Conservation (phyloP, 2,113 vertebrate genomes). For the Stigmatopora nigra region DNA sequence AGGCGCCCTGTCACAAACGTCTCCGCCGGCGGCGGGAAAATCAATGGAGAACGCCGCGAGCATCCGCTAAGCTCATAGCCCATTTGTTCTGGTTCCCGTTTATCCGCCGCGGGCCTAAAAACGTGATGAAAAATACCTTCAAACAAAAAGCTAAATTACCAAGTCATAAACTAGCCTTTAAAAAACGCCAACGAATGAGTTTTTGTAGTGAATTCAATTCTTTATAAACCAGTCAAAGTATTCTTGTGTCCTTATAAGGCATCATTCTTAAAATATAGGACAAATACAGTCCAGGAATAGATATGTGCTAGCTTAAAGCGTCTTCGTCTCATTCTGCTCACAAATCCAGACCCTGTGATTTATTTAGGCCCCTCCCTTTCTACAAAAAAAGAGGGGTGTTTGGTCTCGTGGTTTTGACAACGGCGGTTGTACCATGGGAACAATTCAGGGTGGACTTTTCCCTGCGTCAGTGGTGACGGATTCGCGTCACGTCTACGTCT, state of each 20-base stretch:
- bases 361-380: slow-evolving; percentile 34
- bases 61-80: slow-evolving; percentile 60
- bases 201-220: background rate
- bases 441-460: slow-evolving; percentile 31
- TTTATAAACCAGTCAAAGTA: slow-evolving; percentile 11
- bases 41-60: slow-evolving; percentile 52
- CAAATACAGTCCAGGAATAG: slow-evolving; percentile 53
- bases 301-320: slow-evolving; percentile 43
- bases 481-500: slow-evolving; percentile 42
- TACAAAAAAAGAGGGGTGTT: slow-evolving; percentile 37
- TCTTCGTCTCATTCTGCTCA: slow-evolving; percentile 37
- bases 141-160: slow-evolving; percentile 16
- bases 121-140: slow-evolving; percentile 67
- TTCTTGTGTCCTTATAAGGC: slow-evolving; percentile 35
- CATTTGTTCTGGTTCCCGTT: slow-evolving; percentile 56
- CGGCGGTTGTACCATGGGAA: slow-evolving; percentile 25
- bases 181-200: background rate
- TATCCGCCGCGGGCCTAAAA: slow-evolving; percentile 59
- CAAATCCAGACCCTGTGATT: slow-evolving; percentile 39
- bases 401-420: slow-evolving; percentile 41
- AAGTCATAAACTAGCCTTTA: no score
- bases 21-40: slow-evolving; percentile 69
- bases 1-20: slow-evolving; percentile 64
- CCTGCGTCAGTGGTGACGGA: slow-evolving; percentile 27
- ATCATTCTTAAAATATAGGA: slow-evolving; percentile 46